phyloP scores from a whole-genome alignment of 2,888 invertebrate species.

The Metallyticus violacea region DNA sequence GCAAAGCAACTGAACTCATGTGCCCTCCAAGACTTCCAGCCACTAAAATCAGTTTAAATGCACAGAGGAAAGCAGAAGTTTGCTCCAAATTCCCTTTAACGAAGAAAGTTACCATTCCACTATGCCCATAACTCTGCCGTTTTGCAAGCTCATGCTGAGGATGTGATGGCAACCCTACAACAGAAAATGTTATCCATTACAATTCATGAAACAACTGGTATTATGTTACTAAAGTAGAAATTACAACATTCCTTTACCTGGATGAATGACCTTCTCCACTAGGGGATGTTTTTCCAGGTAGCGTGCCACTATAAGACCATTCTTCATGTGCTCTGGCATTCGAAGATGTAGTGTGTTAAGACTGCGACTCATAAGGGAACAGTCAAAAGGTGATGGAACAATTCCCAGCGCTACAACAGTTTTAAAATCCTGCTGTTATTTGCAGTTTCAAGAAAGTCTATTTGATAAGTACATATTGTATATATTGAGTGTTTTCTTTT shows the following conservation, averaged over 20 bases:
- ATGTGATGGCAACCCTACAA: conserved; percentile 46
- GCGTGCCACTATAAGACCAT: conserved; percentile 71
- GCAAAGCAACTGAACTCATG: conserved; percentile 70
- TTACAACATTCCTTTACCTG: too few relatives aligned
- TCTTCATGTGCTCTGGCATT: conserved; percentile 86
- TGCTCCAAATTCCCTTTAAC: conserved; percentile 58
- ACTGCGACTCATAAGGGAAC: conserved; percentile 88
- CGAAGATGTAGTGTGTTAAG: conserved; percentile 89
- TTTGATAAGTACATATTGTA: too few relatives aligned
- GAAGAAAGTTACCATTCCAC: conserved; percentile 56
- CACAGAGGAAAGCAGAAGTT: conserved; percentile 68
- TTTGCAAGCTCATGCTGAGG: conserved; percentile 49
- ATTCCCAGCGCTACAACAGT: conserved; percentile 74
- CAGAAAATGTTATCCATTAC: not conserved
- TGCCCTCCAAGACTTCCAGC: conserved; percentile 96
- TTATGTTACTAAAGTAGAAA: too few relatives aligned
- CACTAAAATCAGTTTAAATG: conserved; percentile 75
- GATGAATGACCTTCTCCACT: conserved; percentile 80
- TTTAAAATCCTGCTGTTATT: too few relatives aligned
- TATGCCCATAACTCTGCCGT: conserved; percentile 49
- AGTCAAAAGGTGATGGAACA: conserved; percentile 95
- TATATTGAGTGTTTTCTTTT: too few relatives aligned
- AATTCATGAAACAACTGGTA: too few relatives aligned
- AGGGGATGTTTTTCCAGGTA: conserved; percentile 78
- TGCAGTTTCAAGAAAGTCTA: too few relatives aligned